phyloP scores from a whole-genome alignment of 1,140 invertebrate species.

The Pseudomyrmex pallidus region DNA sequence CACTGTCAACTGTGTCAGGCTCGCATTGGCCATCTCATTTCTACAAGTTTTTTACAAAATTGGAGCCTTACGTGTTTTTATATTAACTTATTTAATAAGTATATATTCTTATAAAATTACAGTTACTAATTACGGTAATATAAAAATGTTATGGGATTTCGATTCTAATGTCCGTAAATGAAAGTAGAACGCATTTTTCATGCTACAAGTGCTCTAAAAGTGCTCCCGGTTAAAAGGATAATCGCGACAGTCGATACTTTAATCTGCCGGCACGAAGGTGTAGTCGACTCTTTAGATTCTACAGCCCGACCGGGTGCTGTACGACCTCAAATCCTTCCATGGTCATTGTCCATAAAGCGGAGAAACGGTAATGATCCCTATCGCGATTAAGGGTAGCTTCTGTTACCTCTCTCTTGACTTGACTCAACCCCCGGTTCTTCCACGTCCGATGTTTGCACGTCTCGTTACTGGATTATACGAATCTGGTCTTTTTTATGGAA shows the following conservation, averaged over 20 bases:
- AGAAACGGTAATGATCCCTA: constrained; percentile 50
- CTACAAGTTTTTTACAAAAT: too few relatives aligned
- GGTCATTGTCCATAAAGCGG: constrained; percentile 37
- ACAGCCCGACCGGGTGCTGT: constrained; percentile 20
- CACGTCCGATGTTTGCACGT: not conserved
- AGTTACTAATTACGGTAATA: too few relatives aligned
- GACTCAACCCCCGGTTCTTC: not conserved
- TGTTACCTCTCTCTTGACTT: constrained; percentile 6
- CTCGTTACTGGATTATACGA: not conserved
- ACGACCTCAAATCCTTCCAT: not conserved
- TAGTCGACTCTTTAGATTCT: constrained; percentile 9
- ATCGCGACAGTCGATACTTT: not conserved
- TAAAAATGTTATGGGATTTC: not conserved
- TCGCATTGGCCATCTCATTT: too few relatives aligned
- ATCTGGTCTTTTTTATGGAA: not conserved
- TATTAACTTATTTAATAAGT: too few relatives aligned
- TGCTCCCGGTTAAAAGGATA: constrained; percentile 21
- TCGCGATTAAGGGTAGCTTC: constrained; percentile 26
- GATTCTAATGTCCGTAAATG: constrained; percentile 22
- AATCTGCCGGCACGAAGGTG: not conserved
- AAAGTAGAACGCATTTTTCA: constrained; percentile 1
- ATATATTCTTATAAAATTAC: too few relatives aligned
- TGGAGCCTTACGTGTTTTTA: too few relatives aligned
- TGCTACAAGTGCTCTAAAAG: not conserved
- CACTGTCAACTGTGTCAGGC: too few relatives aligned